Evolutionary conservation across 2,113 vertebrate species (phyloP), one percentile per base, ranked within the genome.

Genomic region (Cygnus atratus): DNA sequence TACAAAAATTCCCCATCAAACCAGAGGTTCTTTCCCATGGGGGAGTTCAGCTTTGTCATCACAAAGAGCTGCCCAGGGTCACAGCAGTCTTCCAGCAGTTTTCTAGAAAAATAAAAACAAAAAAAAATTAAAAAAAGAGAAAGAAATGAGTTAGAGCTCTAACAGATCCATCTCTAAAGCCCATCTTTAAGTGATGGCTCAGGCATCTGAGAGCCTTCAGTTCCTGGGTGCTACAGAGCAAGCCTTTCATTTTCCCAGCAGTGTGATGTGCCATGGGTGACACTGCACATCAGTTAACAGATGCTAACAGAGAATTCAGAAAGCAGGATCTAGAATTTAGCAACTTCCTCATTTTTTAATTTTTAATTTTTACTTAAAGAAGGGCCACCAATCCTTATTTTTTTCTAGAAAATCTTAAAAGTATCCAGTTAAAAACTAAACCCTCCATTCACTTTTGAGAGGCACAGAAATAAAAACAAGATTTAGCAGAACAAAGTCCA

Each of bases 1-100:
- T 99, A 98, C 66, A 99, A 98, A 86, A 99, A 97, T 93, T 99
- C 99, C 19, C 99, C 99, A 0, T 99, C 99, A 35, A 99, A 99
- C 99, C 99, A 99, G 97, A 99, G 96, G 74, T 98, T 99, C 88
- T 99, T 99, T 70, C 99, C 99, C 95, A 99, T 96, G 0, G 99
- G 99, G 2, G 99, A 98, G 94, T 99, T 99, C 90, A 97, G 95
- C 96, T 99, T 99, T 35, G 99, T 99, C 95, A 99, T 98, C 0
- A 99, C 99, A 94, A 99, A 99, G 97, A 98, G 99, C 88, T 96
- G 98, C 78, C 93, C 95, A 0, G 99, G 99, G 67, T 99, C 97
- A 16, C 99, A 99, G 97, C 99, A 99, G 39, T 99, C 98, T 55
- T 98, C 97, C 95, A 99, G 96, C 89, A 99, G 93, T 96, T 98